Evolutionary conservation across 1,140 invertebrate genomes (phyloP).

Genomic region (Cyclina sinensis): DNA sequence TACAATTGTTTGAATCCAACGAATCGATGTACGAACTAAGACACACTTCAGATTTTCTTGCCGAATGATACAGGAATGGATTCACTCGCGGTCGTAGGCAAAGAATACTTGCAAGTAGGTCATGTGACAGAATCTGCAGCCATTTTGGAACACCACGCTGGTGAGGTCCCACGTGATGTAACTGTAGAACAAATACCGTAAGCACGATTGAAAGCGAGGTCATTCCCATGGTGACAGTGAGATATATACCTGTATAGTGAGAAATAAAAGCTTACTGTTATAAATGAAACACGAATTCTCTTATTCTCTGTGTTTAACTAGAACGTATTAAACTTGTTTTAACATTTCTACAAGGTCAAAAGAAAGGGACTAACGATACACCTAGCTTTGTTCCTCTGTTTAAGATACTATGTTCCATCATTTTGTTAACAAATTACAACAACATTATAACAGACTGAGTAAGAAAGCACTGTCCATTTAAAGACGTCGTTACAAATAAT

Average conservation of each 20-base stretch:
- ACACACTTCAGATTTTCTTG: conserved; percentile 56
- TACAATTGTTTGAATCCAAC: conserved; percentile 62
- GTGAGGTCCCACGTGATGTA: conserved; percentile 67
- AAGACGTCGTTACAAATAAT: no score
- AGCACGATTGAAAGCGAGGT: conserved; percentile 86
- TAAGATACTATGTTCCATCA: no score
- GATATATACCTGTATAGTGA: conserved; percentile 86
- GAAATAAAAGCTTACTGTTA: no score
- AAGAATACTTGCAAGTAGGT: conserved; percentile 69
- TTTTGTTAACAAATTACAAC: no score
- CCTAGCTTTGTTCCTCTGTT: no score
- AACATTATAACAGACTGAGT: no score
- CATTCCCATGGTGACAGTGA: conserved; percentile 86
- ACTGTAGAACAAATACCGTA: conserved; percentile 81
- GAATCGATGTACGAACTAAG: conserved; percentile 69
- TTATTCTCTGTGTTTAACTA: no score
- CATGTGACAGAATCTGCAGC: conserved; percentile 61
- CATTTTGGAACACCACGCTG: conserved; percentile 66
- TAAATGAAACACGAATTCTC: no score
- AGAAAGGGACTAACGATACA: no score
- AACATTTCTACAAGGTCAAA: no score
- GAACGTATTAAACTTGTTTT: no score
- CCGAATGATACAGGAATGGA: conserved; percentile 46
- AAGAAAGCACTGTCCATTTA: no score
- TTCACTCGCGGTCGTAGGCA: conserved; percentile 70